Conservation (phyloP, 2,888 invertebrate genomes). For the Rotaria magnacalcarata region DNA sequence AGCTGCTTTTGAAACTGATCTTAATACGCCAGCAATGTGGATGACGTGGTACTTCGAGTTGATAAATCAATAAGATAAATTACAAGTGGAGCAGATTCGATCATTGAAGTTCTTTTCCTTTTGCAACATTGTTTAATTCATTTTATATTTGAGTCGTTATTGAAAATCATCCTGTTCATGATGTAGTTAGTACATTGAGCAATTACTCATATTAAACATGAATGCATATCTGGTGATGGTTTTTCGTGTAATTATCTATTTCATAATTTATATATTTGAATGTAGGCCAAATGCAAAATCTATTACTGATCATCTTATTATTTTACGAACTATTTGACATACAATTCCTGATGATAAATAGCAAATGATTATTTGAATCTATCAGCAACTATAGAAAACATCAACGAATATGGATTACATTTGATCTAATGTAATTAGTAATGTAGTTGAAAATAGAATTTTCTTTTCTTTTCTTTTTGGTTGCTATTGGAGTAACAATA, state of each 20-base stretch:
- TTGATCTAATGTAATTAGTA: neutral
- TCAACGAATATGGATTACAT: neutral
- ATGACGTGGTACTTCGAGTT: neutral
- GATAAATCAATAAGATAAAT: neutral
- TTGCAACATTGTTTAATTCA: neutral
- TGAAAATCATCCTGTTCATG: neutral
- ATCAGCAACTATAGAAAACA: neutral
- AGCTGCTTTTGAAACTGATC: neutral
- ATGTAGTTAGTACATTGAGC: neutral
- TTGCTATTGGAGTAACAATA: no score
- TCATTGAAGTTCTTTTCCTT: neutral
- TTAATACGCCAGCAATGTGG: neutral
- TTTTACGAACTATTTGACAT: neutral
- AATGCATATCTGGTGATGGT: neutral
- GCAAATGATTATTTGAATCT: neutral
- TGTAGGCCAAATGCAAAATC: neutral
- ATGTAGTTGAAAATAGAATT: neutral
- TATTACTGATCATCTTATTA: neutral
- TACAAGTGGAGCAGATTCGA: neutral
- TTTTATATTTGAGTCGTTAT: neutral
- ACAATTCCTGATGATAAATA: neutral
- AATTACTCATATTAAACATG: neutral
- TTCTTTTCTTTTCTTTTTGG: no score
- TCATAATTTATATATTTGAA: neutral
- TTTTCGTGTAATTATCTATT: neutral